Conservation (phyloP, 2,888 invertebrate species). For the Ormia ochracea region DNA sequence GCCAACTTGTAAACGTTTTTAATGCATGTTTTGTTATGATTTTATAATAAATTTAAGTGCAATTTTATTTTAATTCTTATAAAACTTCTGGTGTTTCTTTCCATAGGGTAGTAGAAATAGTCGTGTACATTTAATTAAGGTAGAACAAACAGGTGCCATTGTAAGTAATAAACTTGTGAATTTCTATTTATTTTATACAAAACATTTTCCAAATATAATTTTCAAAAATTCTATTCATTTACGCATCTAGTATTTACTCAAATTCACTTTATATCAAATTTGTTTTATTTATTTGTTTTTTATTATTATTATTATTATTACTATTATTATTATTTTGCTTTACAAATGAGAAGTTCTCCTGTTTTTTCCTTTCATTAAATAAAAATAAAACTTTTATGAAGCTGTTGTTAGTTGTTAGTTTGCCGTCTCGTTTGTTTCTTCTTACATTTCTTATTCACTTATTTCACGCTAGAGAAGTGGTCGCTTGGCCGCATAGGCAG, state of each 20-base stretch:
- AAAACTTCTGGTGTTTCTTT: neutral
- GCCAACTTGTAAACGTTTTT: neutral
- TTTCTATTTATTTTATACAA: too few relatives aligned
- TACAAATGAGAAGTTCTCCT: conserved; percentile 1
- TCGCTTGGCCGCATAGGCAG: conserved; percentile 12
- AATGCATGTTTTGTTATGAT: neutral
- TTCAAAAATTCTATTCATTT: neutral
- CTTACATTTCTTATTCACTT: conserved; percentile 7
- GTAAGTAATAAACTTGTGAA: neutral
- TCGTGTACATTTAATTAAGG: neutral
- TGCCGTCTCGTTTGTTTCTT: conserved; percentile 10
- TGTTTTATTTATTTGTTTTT: too few relatives aligned
- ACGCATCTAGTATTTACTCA: too few relatives aligned
- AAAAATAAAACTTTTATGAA: neutral
- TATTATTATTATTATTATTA: neutral
- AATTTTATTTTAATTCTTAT: neutral
- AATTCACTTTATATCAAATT: neutral
- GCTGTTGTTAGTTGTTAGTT: conserved; percentile 6
- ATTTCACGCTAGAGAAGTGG: conserved; percentile 23
- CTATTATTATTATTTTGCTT: conserved; percentile 27
- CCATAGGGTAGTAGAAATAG: neutral
- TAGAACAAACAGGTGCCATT: neutral
- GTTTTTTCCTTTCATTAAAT: neutral
- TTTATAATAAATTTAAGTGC: neutral
- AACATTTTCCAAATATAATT: too few relatives aligned